Conservation (phyloP, 2,113 vertebrate species). For the Bubo scandiacus region DNA sequence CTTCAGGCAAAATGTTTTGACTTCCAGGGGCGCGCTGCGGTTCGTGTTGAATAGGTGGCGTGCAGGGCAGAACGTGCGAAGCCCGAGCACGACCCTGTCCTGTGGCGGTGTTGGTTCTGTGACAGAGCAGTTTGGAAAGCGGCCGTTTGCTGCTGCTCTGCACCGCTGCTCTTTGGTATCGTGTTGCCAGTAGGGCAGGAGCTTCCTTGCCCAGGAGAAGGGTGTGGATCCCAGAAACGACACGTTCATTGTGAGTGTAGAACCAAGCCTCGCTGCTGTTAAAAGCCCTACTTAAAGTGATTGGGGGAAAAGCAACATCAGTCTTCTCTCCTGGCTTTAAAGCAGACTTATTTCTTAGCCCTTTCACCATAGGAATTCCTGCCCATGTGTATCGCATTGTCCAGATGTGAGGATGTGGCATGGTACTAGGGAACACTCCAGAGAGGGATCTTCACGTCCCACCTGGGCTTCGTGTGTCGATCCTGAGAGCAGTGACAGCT, state of each 20-base stretch:
- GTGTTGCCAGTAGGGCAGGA: rapidly evolving
- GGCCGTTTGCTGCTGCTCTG: not conserved
- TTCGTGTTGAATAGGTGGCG: rapidly evolving
- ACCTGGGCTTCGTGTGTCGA: not conserved
- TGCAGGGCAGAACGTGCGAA: rapidly evolving
- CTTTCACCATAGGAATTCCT: not conserved
- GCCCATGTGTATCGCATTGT: not conserved
- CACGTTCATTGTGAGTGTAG: not conserved
- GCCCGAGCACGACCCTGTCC: not conserved
- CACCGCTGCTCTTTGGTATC: not conserved
- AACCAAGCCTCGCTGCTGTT: not conserved
- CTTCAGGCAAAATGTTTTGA: not conserved
- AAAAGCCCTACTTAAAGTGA: not conserved
- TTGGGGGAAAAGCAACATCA: not conserved
- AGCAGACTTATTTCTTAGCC: not conserved
- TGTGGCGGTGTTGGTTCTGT: rapidly evolving
- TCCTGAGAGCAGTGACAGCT: not conserved
- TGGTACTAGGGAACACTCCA: not conserved
- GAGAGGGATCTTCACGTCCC: not conserved
- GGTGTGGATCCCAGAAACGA: not conserved
- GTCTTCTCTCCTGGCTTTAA: not conserved
- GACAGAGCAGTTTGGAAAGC: not conserved
- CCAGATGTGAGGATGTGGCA: not conserved
- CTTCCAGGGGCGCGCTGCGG: rapidly evolving
- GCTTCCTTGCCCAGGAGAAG: not conserved